Percentiles rank a stretch among this genome's conserved stretches.
phyloP scores from a whole-genome alignment of 2,113 vertebrate genomes.

The Riparia riparia region DNA sequence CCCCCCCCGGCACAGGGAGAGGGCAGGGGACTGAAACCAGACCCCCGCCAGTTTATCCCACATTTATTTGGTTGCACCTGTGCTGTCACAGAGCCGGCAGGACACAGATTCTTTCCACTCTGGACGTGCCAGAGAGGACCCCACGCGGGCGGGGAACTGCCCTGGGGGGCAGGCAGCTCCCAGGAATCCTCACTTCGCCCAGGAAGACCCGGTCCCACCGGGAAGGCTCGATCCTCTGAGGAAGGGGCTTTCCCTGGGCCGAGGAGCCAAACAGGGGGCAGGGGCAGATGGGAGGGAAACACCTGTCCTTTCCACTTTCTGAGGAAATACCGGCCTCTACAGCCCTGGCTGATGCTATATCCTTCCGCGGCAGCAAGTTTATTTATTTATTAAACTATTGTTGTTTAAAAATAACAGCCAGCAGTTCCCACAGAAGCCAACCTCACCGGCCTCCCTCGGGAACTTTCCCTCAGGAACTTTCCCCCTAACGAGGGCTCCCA shows the following conservation, averaged over 20 bases:
- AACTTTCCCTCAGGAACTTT: background rate
- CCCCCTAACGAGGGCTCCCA: background rate
- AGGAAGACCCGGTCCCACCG: background rate
- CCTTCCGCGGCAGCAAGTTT: background rate
- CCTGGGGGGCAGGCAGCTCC: background rate
- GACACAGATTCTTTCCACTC: background rate
- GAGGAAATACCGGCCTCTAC: background rate
- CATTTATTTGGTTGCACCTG: background rate
- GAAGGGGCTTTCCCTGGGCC: too few relatives aligned
- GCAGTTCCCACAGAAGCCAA: background rate
- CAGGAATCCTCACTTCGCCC: background rate
- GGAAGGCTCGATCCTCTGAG: background rate
- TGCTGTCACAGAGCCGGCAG: background rate
- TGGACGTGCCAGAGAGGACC: background rate
- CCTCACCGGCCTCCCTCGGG: background rate
- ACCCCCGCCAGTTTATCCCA: background rate
- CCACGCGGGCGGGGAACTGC: rapidly evolving
- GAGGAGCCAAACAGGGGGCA: background rate
- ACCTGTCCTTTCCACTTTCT: conserved; percentile 23
- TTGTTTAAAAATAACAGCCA: conserved; percentile 19
- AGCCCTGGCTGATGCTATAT: background rate
- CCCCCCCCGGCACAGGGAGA: too few relatives aligned
- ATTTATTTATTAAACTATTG: background rate
- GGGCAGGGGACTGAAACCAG: background rate
- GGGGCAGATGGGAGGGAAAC: background rate